phyloP scores from a whole-genome alignment of 2,888 invertebrate species.

The Craniophora ligustri region DNA sequence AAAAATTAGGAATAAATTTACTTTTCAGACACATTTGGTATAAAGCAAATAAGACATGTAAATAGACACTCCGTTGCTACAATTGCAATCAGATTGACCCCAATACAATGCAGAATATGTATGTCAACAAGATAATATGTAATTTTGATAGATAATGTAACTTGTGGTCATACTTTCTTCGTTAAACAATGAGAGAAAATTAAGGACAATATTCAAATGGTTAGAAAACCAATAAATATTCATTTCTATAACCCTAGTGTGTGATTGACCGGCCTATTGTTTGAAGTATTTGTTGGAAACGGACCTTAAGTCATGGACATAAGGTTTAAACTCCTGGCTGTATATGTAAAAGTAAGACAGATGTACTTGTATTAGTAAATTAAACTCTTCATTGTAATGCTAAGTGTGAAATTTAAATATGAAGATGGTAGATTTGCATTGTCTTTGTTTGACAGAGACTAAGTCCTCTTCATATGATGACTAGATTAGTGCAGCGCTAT shows the following conservation, averaged over 20 bases:
- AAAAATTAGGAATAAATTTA: no score
- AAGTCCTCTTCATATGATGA: no score
- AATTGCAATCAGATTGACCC: no score
- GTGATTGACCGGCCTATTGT: conserved; percentile 17
- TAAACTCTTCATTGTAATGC: not conserved
- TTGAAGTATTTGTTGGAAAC: not conserved
- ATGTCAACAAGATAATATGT: no score
- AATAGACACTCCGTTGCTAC: no score
- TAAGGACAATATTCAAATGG: conserved; percentile 16
- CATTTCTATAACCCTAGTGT: conserved; percentile 18
- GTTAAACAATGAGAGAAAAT: conserved; percentile 44
- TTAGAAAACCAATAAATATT: conserved; percentile 44
- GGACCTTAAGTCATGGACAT: not conserved
- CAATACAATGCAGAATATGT: no score
- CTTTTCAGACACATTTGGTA: no score
- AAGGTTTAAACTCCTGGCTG: conserved; percentile 1
- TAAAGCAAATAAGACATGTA: no score
- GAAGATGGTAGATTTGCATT: no score
- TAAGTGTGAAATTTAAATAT: not conserved
- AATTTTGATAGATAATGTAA: conserved; percentile 3
- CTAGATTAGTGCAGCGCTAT: no score
- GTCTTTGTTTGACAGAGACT: no score
- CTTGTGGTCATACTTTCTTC: conserved; percentile 18
- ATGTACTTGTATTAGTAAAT: not conserved
- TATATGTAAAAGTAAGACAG: not conserved